phyloP scores from a whole-genome alignment of 2,797 vertebrate genomes.

The Eupleurogrammus muticus region DNA sequence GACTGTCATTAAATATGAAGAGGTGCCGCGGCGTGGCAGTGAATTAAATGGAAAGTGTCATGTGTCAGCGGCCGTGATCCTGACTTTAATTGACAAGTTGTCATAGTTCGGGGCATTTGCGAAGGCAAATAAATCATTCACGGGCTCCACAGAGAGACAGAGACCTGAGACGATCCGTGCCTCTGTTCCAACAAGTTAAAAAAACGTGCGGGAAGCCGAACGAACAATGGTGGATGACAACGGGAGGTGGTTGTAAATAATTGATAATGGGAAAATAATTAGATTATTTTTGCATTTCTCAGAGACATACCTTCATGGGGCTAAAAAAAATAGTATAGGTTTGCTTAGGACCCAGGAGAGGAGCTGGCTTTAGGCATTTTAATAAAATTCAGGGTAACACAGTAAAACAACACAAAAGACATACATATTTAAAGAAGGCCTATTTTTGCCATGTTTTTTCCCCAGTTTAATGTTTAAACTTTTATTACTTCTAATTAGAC shows the following conservation, averaged over 20 bases:
- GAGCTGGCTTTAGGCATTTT: too few relatives aligned
- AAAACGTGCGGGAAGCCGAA: slow-evolving; percentile 29
- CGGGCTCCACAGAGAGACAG: slow-evolving; percentile 60
- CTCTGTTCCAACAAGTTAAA: slow-evolving; percentile 47
- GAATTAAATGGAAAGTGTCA: slow-evolving; percentile 81
- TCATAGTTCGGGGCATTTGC: slow-evolving; percentile 72
- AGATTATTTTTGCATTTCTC: too few relatives aligned
- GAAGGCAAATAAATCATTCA: slow-evolving; percentile 78
- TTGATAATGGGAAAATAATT: too few relatives aligned
- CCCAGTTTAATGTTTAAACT: too few relatives aligned
- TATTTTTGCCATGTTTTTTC: too few relatives aligned
- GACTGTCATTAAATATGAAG: slow-evolving; percentile 73
- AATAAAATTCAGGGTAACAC: too few relatives aligned
- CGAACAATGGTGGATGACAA: slow-evolving; percentile 5
- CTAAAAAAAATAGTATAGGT: too few relatives aligned
- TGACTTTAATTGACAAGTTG: slow-evolving; percentile 85
- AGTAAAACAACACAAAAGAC: too few relatives aligned
- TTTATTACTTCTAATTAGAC: too few relatives aligned
- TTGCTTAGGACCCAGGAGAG: too few relatives aligned
- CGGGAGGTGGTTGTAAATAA: not conserved
- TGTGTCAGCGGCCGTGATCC: slow-evolving; percentile 77
- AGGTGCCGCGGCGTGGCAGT: slow-evolving; percentile 59
- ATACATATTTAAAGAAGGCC: too few relatives aligned
- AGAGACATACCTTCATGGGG: too few relatives aligned
- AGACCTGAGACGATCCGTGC: slow-evolving; percentile 58